A percentile compares a stretch with the other conserved stretches of the same genome.
Evolutionary conservation across 2,797 vertebrate species (phyloP).

Genomic region (Enteromius mattozi): DNA sequence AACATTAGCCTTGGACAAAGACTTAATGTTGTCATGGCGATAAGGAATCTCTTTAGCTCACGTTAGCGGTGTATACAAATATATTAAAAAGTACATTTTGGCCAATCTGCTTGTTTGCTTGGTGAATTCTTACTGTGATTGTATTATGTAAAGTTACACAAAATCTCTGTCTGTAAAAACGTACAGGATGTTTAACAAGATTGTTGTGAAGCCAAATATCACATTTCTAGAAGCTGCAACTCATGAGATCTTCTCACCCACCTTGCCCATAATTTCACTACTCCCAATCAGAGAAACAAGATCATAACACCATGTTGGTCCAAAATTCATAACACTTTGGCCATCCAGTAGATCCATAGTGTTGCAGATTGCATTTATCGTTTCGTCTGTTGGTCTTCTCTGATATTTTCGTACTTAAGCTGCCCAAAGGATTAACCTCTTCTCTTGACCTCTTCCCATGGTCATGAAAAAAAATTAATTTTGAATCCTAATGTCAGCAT

Average conservation of each 20-base stretch:
- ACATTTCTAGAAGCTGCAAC: neutral
- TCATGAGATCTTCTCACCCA: neutral
- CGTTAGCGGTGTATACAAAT: neutral
- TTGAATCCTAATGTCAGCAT: constrained; percentile 11
- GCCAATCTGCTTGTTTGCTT: neutral
- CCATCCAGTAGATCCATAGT: neutral
- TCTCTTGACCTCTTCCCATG: neutral
- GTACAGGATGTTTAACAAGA: neutral
- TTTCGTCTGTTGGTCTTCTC: neutral
- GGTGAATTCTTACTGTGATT: neutral
- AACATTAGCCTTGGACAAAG: constrained; percentile 53
- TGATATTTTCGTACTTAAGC: constrained; percentile 33
- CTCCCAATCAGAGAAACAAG: constrained; percentile 3
- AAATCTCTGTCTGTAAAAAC: neutral
- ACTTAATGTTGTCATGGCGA: constrained; percentile 55
- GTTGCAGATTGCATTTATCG: neutral
- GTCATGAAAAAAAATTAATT: neutral
- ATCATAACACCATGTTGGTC: constrained; percentile 4
- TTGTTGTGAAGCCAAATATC: neutral
- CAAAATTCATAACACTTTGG: constrained; percentile 22
- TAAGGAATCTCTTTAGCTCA: constrained; percentile 4
- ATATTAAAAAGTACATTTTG: neutral
- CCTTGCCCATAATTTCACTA: neutral
- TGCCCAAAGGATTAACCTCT: constrained; percentile 4
- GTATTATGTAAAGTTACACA: neutral